Base-by-base conservation (phyloP, 2,113 vertebrate species). In the Myrmophylax atrothorax region DNA sequence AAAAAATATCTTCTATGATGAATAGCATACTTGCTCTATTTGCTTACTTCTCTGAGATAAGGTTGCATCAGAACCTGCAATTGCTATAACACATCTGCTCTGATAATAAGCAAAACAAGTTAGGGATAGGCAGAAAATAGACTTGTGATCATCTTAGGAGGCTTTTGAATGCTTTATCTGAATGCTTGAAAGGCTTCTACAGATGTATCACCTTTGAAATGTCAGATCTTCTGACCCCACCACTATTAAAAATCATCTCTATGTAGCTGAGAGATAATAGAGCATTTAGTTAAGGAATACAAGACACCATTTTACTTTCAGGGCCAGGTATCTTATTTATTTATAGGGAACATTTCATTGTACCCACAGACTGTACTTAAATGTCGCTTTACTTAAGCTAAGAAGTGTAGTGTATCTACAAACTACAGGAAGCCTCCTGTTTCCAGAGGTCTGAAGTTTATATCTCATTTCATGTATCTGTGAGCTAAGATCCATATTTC, bases 11-110 rank as follows among this genome's bases (percentile, higher is more conserved):
- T 94, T 85, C 84, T 90, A 85, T 95, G 90, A 94, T 91, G 97
- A 81, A 93, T 93, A 97, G 84, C 93, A 72, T 94, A 84, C 50
- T 88, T 93, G 78, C 53, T 90, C 74, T 98, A 97, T 98, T 98
- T 99, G 95, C 97, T 97, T 98, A 96, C 96, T 93, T 97, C 95
- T 98, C 93, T 96, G 88, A 90, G 95, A 97, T 75, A 85, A 94
- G 94, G 93, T 97, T 96, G 93, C 96, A 96, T 96, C 97, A 97
- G 97, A 96, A 97, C 83, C 37, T 79, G 96, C 97, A 97, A 98
- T 95, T 97, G 96, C 97, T 98, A 94, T 97, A 98, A 98, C 98
- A 98, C 97, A 99, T 96, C 97, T 98, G 97, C 97, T 98, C 97
- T 90, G 95, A 86, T 98, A 97, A 98, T 96, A 98, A 98, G 98